Evolutionary conservation across 2,113 vertebrate genomes (phyloP).

Genomic region (Pluvialis apricaria): DNA sequence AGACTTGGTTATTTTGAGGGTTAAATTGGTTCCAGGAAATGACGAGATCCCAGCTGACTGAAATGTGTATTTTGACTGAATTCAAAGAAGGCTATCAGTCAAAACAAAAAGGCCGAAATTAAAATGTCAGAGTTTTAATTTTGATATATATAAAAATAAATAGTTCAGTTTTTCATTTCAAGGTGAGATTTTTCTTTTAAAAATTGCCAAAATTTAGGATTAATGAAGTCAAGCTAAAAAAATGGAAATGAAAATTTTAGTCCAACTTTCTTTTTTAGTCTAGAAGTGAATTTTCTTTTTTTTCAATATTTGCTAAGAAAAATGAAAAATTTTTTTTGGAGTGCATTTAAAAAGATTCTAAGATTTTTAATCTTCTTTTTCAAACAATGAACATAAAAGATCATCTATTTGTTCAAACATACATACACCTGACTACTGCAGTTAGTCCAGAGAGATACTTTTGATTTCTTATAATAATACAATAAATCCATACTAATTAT

Average conservation of each 20-base stretch:
- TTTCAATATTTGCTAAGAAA: neutral
- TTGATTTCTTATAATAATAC: neutral
- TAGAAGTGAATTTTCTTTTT: neutral
- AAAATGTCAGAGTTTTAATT: neutral
- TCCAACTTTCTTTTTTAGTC: neutral
- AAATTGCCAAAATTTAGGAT: neutral
- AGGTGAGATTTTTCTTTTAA: neutral
- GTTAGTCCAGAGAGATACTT: neutral
- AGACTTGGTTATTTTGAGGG: neutral
- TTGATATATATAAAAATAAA: neutral
- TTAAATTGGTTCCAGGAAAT: neutral
- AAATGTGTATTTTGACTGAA: neutral
- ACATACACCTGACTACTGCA: neutral
- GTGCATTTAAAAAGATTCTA: neutral
- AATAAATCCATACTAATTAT: neutral
- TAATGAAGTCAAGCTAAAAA: neutral
- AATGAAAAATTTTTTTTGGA: neutral
- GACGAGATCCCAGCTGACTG: neutral
- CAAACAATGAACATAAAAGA: neutral
- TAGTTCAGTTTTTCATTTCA: neutral
- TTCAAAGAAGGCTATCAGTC: fast-evolving
- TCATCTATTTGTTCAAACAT: neutral
- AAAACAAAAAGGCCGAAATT: neutral
- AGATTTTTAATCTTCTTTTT: neutral
- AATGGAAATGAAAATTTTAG: neutral